Conservation (phyloP, 2,888 invertebrate genomes). For the Torymus aiolomorphi region DNA sequence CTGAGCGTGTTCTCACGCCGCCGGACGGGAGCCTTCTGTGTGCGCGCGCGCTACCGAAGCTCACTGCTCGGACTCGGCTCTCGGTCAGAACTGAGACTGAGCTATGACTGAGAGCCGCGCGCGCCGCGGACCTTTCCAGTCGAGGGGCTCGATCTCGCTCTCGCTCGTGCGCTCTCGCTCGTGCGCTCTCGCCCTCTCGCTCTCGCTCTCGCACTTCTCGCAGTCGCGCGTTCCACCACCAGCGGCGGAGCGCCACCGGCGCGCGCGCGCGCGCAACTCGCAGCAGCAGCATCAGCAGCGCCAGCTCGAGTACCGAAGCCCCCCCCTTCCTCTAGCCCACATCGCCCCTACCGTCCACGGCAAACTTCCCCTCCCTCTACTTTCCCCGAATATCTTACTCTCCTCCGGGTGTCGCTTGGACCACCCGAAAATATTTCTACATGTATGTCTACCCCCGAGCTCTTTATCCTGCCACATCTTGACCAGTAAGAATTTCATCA, state of each 20-base stretch:
- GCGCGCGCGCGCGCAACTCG: neutral
- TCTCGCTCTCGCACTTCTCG: too few relatives aligned
- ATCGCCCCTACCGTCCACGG: neutral
- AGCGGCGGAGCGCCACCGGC: neutral
- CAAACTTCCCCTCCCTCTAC: neutral
- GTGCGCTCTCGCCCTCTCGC: too few relatives aligned
- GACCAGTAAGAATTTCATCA: too few relatives aligned
- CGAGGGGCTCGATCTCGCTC: conserved; percentile 6
- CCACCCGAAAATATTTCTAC: too few relatives aligned
- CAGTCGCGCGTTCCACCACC: neutral
- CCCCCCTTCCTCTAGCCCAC: conserved; percentile 1
- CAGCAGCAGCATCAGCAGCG: neutral
- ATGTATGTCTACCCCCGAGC: too few relatives aligned
- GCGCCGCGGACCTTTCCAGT: neutral
- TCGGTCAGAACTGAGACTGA: conserved; percentile 21
- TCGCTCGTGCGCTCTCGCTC: too few relatives aligned
- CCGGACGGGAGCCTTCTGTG: neutral
- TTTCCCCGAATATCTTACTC: neutral
- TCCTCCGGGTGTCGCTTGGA: neutral
- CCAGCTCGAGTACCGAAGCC: neutral
- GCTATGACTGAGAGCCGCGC: neutral
- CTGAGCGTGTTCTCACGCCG: neutral
- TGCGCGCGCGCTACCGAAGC: neutral
- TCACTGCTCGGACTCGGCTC: conserved; percentile 21
- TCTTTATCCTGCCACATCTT: too few relatives aligned